Base-by-base conservation (phyloP, 2,113 vertebrate species). In the Onychostoma macrolepis region DNA sequence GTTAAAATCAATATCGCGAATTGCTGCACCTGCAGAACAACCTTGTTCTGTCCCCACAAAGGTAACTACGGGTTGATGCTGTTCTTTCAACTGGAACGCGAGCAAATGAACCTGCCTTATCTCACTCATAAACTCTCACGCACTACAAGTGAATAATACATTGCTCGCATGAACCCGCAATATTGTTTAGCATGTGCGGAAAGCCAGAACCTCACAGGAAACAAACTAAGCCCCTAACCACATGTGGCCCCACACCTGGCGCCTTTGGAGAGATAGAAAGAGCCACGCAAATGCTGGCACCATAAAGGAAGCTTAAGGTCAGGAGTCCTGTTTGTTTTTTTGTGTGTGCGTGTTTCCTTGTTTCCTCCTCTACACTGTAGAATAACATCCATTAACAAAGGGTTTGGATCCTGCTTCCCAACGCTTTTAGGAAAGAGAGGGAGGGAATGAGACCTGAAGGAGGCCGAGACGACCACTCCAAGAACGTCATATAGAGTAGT, bases 11-110 rank as follows among this genome's bases (percentile, higher is more conserved):
- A 84, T 84, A 84, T 84, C 83, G 38, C 2, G 24, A 74, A 53
- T 83, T 48, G 65, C 83, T 28, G 83, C 83, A 84, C 69, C 83
- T 84, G 83, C 83, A 74, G 48, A 74, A 84, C 83, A 74, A 84
- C 43, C 83, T 84, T 74, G 45, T 84, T 58, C 82, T 53, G 67
- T 84, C 82, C 69, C 36, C 17, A 26, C 43, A 50, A 83, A 83
- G 19, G 61, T 48, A 48, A 30, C 63, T 69, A 61, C 1, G 24
- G 53, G 6, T 80, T 33, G 41, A n/a, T 50, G 41, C 82, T 84
- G 82, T 41, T 74, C 41, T 67, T 28, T 63, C 24, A 80, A 26
- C 78, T 82, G 80, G 26, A 82, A 82, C 58, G 1, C 15, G 11
- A 81, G 58, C 15, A 10, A 45, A 67, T 67, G 12, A 43, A 4